Conservation (phyloP, 1,140 invertebrate genomes). For the Rhagoletis zephyria region DNA sequence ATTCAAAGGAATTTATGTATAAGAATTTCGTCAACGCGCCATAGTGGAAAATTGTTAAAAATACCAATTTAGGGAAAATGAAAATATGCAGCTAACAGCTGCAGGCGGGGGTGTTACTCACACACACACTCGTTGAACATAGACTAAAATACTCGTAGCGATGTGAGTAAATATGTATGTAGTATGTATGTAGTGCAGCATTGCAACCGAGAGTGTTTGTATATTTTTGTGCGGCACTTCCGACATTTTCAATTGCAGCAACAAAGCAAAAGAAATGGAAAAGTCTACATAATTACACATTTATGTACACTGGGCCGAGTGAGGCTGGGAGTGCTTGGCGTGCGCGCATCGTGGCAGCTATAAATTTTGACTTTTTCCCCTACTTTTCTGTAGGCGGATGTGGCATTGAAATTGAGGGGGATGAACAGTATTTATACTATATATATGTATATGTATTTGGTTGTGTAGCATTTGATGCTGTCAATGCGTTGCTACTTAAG, state of each 20-base stretch:
- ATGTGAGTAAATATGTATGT: too few species aligned
- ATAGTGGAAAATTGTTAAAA: constrained; percentile 43
- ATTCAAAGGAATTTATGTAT: constrained; percentile 1
- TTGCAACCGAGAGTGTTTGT: not conserved
- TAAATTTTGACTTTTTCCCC: constrained; percentile 22
- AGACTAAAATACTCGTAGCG: not conserved
- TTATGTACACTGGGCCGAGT: not conserved
- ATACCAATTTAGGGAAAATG: constrained; percentile 47
- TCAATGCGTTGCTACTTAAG: constrained; percentile 37
- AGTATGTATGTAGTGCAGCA: not conserved
- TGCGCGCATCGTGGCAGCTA: constrained; percentile 7
- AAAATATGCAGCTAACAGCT: constrained; percentile 37
- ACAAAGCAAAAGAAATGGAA: not conserved
- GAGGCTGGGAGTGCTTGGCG: not conserved
- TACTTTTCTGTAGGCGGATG: not conserved
- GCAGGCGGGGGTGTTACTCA: constrained; percentile 1
- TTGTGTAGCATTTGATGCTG: not conserved
- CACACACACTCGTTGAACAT: not conserved
- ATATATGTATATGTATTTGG: not conserved
- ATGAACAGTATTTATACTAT: not conserved
- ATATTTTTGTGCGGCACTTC: constrained; percentile 21
- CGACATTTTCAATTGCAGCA: constrained; percentile 33
- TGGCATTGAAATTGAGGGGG: constrained; percentile 41
- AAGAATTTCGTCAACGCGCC: constrained; percentile 39
- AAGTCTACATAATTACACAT: not conserved